Evolutionary conservation across 2,113 vertebrate species (phyloP).

Genomic region (Tenebrosternarchus preto): DNA sequence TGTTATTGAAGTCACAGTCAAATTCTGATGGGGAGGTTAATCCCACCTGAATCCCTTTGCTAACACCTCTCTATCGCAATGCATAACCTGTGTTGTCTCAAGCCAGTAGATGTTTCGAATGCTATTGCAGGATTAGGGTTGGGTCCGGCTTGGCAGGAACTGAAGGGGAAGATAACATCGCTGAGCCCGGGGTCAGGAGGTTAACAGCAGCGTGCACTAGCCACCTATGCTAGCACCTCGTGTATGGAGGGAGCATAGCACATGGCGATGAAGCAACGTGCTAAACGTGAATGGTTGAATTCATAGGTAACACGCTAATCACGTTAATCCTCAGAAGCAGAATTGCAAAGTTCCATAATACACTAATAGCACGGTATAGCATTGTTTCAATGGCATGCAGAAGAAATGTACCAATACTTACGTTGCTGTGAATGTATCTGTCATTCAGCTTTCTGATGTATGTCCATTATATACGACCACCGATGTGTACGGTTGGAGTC

Average conservation of each 20-base stretch:
- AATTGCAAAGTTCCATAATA: background rate
- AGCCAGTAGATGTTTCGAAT: constrained; percentile 21
- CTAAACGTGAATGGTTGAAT: background rate
- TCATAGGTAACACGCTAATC: background rate
- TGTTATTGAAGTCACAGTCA: background rate
- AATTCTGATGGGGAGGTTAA: background rate
- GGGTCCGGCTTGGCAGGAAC: constrained; percentile 37
- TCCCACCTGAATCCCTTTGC: background rate
- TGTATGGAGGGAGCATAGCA: background rate
- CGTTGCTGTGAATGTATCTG: background rate
- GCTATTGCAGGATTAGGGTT: constrained; percentile 16
- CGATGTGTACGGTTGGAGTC: background rate
- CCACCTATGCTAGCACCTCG: no score
- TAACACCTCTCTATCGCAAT: background rate
- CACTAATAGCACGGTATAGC: background rate
- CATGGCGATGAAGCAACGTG: background rate
- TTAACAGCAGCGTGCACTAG: constrained; percentile 41
- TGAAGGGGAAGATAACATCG: constrained; percentile 46
- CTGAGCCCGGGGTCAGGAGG: constrained; percentile 25
- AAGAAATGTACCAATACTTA: background rate
- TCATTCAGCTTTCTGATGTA: background rate
- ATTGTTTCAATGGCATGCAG: no score
- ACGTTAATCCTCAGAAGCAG: background rate
- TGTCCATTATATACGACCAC: background rate
- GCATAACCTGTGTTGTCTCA: constrained; percentile 12